Percentiles rank a stretch among this genome's conserved stretches.
These are phyloP conservation scores for Trilocha varians DNA, from an alignment of 2,888 invertebrate genomes.

Conservation along the genomic window DNA sequence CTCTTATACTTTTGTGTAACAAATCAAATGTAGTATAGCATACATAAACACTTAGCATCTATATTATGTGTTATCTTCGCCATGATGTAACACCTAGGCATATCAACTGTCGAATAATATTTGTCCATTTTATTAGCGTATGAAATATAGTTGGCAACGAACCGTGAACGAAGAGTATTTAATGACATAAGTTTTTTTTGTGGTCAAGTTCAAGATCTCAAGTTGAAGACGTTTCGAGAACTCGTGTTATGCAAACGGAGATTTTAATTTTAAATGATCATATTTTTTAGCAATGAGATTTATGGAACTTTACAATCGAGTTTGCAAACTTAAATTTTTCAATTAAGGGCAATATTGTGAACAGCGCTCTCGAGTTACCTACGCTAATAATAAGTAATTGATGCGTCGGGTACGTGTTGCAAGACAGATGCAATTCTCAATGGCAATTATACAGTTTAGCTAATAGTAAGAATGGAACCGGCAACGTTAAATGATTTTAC, in stretches of 20 bases:
- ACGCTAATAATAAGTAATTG: constrained; percentile 31
- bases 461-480: constrained; percentile 33
- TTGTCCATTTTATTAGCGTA: constrained; percentile 52
- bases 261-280: no score
- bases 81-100: constrained; percentile 51
- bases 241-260: no score
- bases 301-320: constrained; percentile 31
- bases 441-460: constrained; percentile 48
- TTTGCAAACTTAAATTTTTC: constrained; percentile 38
- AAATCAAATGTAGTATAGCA: no score
- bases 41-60: no score
- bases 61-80: constrained; percentile 9
- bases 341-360: constrained; percentile 65
- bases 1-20: no score
- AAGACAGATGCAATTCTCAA: constrained; percentile 56
- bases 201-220: constrained; percentile 59
- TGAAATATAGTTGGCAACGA: constrained; percentile 28
- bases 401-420: constrained; percentile 42
- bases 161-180: constrained; percentile 29
- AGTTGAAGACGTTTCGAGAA: background rate
- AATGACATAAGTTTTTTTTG: constrained; percentile 45
- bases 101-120: constrained; percentile 27
- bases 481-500: constrained; percentile 34
- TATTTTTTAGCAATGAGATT: constrained; percentile 17
- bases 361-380: constrained; percentile 26